Conservation (phyloP, 2,113 vertebrate genomes). For the Aphyosemion australe region DNA sequence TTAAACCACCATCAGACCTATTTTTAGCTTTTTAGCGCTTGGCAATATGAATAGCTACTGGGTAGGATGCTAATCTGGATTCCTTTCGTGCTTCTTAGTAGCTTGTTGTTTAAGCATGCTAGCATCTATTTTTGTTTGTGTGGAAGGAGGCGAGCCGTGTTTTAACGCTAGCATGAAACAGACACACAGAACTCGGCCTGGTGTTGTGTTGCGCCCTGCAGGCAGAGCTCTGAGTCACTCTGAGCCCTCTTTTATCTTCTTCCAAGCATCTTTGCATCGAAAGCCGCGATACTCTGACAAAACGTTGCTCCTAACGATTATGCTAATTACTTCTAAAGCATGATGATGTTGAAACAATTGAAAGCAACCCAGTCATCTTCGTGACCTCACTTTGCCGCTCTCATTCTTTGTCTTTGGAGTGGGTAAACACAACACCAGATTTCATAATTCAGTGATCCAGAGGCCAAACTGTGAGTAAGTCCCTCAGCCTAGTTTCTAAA, state of each 20-base stretch:
- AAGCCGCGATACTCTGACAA: conserved; percentile 10
- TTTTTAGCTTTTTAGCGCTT: conserved; percentile 44
- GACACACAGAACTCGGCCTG: conserved; percentile 43
- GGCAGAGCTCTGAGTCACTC: conserved; percentile 57
- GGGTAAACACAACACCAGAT: conserved; percentile 35
- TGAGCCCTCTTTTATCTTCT: conserved; percentile 30
- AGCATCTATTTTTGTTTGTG: conserved; percentile 49
- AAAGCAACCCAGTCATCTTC: conserved; percentile 15
- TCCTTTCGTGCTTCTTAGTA: conserved; percentile 16
- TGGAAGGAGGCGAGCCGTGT: conserved; percentile 41
- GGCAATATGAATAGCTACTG: conserved; percentile 36
- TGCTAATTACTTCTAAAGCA: conserved; percentile 14
- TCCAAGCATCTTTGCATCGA: conserved; percentile 42
- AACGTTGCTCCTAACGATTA: conserved; percentile 24
- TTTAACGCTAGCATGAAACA: conserved; percentile 53
- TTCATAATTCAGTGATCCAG: conserved; percentile 45
- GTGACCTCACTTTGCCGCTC: conserved; percentile 6
- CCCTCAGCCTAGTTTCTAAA: conserved; percentile 58
- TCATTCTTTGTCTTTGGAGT: conserved; percentile 8
- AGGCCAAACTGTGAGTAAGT: conserved; percentile 55
- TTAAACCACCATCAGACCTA: conserved; percentile 41
- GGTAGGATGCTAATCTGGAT: conserved; percentile 36
- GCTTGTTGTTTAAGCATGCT: conserved; percentile 34
- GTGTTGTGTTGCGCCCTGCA: conserved; percentile 46
- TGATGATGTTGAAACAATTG: conserved; percentile 17